A percentile compares a stretch with the other conserved stretches of the same genome.
These are phyloP conservation scores for Merluccius polli DNA, from an alignment of 2,797 vertebrate genomes.

Conservation along the genomic window DNA sequence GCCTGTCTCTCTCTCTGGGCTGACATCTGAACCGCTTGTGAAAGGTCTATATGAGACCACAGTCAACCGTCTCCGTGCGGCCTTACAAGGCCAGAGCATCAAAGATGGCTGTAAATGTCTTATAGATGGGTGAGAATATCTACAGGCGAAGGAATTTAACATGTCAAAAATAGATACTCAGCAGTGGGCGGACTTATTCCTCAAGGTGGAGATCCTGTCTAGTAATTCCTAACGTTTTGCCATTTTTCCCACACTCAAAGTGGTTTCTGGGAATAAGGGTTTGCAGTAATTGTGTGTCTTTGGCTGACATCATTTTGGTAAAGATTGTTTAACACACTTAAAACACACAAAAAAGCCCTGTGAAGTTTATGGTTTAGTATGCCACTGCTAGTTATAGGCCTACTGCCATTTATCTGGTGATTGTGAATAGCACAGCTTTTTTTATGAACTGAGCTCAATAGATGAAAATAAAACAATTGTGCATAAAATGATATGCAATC, in stretches of 20 bases:
- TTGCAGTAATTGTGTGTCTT: constrained; percentile 52
- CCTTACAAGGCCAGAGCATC: constrained; percentile 71
- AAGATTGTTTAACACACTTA: constrained; percentile 38
- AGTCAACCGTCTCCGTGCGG: constrained; percentile 55
- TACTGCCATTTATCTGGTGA: neutral
- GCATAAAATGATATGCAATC: neutral
- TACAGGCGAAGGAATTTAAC: constrained; percentile 75
- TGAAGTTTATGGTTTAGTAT: neutral
- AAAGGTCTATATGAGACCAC: constrained; percentile 73
- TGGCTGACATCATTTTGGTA: constrained; percentile 37
- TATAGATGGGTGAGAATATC: constrained; percentile 81
- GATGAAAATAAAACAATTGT: neutral
- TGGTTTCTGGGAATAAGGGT: constrained; percentile 36
- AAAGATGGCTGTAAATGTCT: constrained; percentile 80
- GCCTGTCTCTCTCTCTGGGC: constrained; percentile 62
- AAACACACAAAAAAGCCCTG: neutral
- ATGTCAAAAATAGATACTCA: constrained; percentile 78
- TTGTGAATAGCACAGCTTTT: neutral
- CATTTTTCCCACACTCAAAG: constrained; percentile 53
- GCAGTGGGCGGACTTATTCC: constrained; percentile 54
- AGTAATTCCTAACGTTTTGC: constrained; percentile 29
- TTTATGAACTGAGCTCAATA: too few species aligned
- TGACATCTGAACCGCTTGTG: constrained; percentile 78
- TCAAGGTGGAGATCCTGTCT: constrained; percentile 40
- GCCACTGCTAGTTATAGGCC: neutral